These are phyloP conservation scores for Lytechinus pictus DNA, from an alignment of 35 echinoderm and acorn worm species.

Conservation along the genomic window DNA sequence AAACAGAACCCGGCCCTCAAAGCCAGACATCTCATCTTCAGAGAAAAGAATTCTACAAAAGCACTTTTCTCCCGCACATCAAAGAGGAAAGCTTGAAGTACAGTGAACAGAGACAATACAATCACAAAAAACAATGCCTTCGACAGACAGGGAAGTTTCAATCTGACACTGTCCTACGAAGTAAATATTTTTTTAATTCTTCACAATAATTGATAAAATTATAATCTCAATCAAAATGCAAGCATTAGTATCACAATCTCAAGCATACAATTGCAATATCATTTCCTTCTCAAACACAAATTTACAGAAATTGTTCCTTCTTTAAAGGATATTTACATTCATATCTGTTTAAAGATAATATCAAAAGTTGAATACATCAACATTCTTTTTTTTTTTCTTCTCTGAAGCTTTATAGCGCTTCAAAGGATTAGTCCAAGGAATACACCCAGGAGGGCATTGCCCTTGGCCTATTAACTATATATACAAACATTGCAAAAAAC, in stretches of 20 bases:
- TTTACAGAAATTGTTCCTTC: not conserved
- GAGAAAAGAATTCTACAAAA: not conserved
- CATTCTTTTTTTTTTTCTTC: not conserved
- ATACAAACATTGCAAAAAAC: not conserved
- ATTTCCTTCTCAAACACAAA: not conserved
- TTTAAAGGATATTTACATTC: not conserved
- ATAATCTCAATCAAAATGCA: not conserved
- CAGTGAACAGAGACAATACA: not conserved
- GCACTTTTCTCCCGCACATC: not conserved
- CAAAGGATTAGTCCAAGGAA: not conserved
- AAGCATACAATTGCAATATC: not conserved
- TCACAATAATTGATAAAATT: not conserved
- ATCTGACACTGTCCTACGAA: not conserved
- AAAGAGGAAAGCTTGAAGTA: not conserved
- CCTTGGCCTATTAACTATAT: not conserved
- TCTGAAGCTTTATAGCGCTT: not conserved
- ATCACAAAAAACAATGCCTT: not conserved
- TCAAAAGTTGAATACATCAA: constrained; percentile 6
- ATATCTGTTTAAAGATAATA: not conserved
- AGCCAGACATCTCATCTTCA: no score
- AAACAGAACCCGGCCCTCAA: no score
- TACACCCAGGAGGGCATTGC: no score
- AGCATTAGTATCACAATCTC: not conserved
- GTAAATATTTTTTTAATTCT: not conserved
- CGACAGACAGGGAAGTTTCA: not conserved